Percentiles rank a stretch among this genome's conserved stretches.
phyloP scores from a whole-genome alignment of 2,888 invertebrate genomes.

The Ophion ventricosus region DNA sequence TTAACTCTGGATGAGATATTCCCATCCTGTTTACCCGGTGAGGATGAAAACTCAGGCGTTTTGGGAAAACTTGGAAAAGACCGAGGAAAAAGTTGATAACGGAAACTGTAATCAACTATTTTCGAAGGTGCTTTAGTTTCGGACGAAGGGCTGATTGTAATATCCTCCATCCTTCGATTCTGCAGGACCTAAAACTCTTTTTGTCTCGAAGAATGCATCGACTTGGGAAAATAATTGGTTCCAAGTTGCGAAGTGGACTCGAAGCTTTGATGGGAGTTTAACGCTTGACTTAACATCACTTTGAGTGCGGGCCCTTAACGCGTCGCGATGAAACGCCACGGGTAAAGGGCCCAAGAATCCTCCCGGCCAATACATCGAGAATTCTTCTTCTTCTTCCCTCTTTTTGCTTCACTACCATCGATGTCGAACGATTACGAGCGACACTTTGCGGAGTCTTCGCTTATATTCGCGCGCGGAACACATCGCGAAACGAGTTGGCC shows the following conservation, averaged over 20 bases:
- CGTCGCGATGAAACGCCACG: neutral
- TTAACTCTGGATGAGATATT: neutral
- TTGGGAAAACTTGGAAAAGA: neutral
- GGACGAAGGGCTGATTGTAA: neutral
- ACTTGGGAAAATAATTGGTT: neutral
- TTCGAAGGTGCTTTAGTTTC: neutral
- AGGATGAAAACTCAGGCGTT: neutral
- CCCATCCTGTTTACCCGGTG: no score
- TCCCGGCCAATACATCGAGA: neutral
- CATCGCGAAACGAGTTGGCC: constrained; percentile 10
- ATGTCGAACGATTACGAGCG: constrained; percentile 48
- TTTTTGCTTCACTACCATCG: neutral
- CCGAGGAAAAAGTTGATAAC: neutral
- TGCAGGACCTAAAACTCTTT: neutral
- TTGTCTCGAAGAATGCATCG: neutral
- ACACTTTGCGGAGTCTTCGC: constrained; percentile 45
- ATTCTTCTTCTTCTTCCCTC: neutral
- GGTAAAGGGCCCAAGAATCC: neutral
- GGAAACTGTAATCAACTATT: neutral
- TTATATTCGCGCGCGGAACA: neutral
- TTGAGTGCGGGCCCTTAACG: neutral
- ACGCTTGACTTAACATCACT: neutral
- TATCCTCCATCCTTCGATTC: neutral
- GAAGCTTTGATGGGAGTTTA: neutral
- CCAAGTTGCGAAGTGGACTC: no score